A percentile compares a stretch with the other conserved stretches of the same genome.
Conservation (phyloP, 2,888 invertebrate genomes). For the Axea sp. region DNA sequence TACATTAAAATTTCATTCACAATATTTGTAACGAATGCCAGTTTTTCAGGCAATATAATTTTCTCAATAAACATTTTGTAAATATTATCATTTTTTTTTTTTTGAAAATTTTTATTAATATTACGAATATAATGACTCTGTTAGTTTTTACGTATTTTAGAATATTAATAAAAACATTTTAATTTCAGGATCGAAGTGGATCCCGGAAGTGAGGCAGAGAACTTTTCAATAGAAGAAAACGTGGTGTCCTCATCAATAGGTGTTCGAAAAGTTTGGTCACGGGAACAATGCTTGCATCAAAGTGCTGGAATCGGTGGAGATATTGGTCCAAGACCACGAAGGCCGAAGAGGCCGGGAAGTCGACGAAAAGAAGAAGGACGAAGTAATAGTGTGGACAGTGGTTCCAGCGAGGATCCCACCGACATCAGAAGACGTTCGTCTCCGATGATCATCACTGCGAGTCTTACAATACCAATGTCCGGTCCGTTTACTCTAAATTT, state of each 20-base stretch:
- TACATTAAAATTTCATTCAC: too few relatives aligned
- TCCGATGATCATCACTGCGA: conserved; percentile 87
- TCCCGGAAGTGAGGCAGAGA: conserved; percentile 76
- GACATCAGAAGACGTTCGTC: conserved; percentile 81
- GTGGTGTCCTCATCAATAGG: conserved; percentile 64
- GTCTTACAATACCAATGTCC: conserved; percentile 87
- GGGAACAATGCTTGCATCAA: conserved; percentile 84
- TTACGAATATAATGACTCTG: too few relatives aligned
- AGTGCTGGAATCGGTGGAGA: conserved; percentile 80
- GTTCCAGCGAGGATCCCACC: conserved; percentile 77
- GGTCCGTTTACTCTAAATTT: conserved; percentile 81
- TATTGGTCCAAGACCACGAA: conserved; percentile 81
- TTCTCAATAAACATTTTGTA: too few relatives aligned
- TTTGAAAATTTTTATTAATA: too few relatives aligned
- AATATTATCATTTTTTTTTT: too few relatives aligned
- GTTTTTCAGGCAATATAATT: too few relatives aligned
- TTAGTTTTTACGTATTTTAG: too few relatives aligned
- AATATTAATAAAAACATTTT: too few relatives aligned
- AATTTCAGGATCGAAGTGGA: too few relatives aligned
- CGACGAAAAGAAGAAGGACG: conserved; percentile 80
- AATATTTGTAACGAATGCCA: too few relatives aligned
- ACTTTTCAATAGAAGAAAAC: conserved; percentile 72
- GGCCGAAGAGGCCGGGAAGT: conserved; percentile 77
- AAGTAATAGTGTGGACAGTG: conserved; percentile 80
- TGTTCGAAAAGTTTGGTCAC: conserved; percentile 78